Conservation (phyloP, 2,113 vertebrate species). For the Aphyosemion australe region DNA sequence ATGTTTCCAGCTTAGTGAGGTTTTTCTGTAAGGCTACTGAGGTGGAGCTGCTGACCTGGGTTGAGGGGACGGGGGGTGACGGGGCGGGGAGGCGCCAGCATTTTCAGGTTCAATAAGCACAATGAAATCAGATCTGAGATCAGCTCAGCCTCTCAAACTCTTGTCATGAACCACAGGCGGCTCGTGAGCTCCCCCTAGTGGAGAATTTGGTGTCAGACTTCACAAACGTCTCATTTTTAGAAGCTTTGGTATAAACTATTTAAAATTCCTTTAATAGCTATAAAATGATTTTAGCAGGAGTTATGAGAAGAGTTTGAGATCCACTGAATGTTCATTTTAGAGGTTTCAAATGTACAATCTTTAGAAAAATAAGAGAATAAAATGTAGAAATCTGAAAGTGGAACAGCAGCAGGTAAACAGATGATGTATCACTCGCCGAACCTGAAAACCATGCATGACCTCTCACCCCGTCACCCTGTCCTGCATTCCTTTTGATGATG, state of each 20-base stretch:
- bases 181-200: not conserved
- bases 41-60: constrained; percentile 72
- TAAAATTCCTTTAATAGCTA: not conserved
- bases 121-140: not conserved
- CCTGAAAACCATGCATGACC: constrained; percentile 9
- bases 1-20: constrained; percentile 66
- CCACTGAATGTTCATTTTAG: constrained; percentile 4
- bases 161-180: not conserved
- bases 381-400: constrained; percentile 5
- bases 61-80: constrained; percentile 29
- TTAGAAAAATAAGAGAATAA: constrained; percentile 1
- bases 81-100: constrained; percentile 5
- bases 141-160: not conserved
- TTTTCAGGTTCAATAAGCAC: constrained; percentile 8
- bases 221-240: too few species aligned
- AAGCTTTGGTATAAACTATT: not conserved
- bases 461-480: constrained; percentile 15
- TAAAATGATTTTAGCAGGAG: not conserved
- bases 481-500: constrained; percentile 44
- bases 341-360: not conserved
- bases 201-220: too few species aligned
- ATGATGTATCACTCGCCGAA: not conserved
- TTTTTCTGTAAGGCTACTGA: constrained; percentile 77
- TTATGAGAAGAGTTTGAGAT: not conserved
- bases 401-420: constrained; percentile 13